phyloP scores from a whole-genome alignment of 2,113 vertebrate species.

The Todiramphus saurophagus region DNA sequence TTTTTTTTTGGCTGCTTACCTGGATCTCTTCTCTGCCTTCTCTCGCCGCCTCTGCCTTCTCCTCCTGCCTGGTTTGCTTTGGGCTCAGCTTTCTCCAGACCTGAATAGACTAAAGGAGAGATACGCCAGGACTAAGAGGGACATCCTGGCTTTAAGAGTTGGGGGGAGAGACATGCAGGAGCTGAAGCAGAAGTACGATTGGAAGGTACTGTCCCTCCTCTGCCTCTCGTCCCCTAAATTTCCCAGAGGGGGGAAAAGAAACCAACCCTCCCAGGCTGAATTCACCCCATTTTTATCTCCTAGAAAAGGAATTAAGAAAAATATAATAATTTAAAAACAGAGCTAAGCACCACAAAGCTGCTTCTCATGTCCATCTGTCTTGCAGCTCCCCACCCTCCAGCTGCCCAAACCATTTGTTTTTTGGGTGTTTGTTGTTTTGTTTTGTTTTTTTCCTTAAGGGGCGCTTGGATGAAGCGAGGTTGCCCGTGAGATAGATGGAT shows the following conservation, averaged over 20 bases:
- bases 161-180: slow-evolving; percentile 85
- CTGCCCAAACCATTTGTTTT: neutral
- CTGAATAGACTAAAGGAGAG: slow-evolving; percentile 89
- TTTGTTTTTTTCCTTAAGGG: neutral
- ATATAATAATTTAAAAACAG: neutral
- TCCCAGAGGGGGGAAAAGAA: neutral
- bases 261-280: neutral
- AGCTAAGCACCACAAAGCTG: neutral
- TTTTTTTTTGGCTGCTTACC: slow-evolving; percentile 55
- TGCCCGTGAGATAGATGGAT: neutral
- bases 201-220: slow-evolving; percentile 83
- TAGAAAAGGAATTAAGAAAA: neutral
- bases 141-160: slow-evolving; percentile 87
- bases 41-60: slow-evolving; percentile 43
- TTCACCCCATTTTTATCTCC: neutral
- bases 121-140: slow-evolving; percentile 89
- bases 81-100: slow-evolving; percentile 89
- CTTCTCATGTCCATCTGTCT: neutral
- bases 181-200: slow-evolving; percentile 87
- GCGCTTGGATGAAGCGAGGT: neutral
- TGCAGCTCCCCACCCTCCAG: neutral
- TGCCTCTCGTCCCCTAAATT: neutral
- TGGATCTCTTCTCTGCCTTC: slow-evolving; percentile 72
- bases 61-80: slow-evolving; percentile 48
- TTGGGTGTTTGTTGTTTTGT: neutral